These are phyloP conservation scores for Mayetiola destructor DNA, from an alignment of 2,888 invertebrate species.

Conservation along the genomic window DNA sequence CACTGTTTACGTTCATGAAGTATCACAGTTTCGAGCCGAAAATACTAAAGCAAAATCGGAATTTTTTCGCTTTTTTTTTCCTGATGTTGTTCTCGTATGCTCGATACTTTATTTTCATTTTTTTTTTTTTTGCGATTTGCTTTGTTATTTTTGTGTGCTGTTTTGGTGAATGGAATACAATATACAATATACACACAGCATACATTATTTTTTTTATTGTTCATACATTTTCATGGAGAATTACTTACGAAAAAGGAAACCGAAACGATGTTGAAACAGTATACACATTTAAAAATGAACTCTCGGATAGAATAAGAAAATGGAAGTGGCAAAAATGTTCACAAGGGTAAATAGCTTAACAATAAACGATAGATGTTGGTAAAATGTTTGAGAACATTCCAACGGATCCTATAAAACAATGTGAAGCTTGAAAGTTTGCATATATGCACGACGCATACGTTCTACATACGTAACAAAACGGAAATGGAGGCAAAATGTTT, in stretches of 20 bases:
- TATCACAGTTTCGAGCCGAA: background rate
- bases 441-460: no score
- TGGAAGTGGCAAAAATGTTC: no score
- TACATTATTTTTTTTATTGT: slow-evolving; percentile 5
- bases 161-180: background rate
- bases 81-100: no score
- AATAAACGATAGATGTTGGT: slow-evolving; percentile 9
- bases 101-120: no score
- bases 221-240: slow-evolving; percentile 8
- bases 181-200: background rate
- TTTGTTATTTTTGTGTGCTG: background rate
- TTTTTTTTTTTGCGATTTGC: background rate
- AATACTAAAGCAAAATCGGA: slow-evolving; percentile 7
- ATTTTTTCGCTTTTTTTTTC: no score
- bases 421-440: no score
- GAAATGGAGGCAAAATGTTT: no score
- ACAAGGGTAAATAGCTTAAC: slow-evolving; percentile 9
- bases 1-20: background rate
- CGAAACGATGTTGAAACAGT: background rate
- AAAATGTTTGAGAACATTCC: slow-evolving; percentile 1
- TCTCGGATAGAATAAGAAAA: background rate
- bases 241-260: background rate
- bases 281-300: background rate
- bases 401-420: slow-evolving; percentile 3
- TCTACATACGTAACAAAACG: no score